Base-by-base conservation (phyloP, 2,888 invertebrate genomes). In the Nesidiocoris tenuis region DNA sequence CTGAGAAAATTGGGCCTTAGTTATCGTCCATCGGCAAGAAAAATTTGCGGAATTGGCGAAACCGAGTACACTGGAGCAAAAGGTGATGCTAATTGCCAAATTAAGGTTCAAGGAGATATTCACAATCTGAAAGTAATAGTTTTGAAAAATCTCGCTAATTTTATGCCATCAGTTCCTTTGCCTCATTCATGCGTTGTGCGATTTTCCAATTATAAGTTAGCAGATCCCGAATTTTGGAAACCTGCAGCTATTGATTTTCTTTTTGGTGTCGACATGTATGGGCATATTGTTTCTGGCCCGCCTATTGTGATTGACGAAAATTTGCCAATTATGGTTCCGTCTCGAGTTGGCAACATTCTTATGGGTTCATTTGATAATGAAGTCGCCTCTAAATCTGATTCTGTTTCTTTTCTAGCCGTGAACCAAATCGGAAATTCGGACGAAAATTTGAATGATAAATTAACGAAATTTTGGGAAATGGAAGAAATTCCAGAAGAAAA, bases 401-500 rank as follows among this genome's bases (percentile, higher is more conserved):
- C 74, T 2, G 9, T 21, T 18, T 55, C 65, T 9, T n/a, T 25
- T n/a, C n/a, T n/a, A n/a, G n/a, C n/a, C n/a, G n/a, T n/a, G n/a
- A n/a, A n/a, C n/a, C n/a, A n/a, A n/a, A n/a, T n/a, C n/a, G n/a
- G n/a, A n/a, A n/a, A n/a, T n/a, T n/a, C n/a, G n/a, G n/a, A n/a
- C n/a, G n/a, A 18, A 16, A 18, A 65, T 24, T 17, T 39, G 16
- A 16, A 21, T 25, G 23, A 65, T 3, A 39, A 61, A 18, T 21
- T 61, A 19, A 19, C 18, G 3, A 65, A 55, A 19, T 74, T 74
- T 74, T 74, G 74, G 74, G n/a, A n/a, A n/a, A n/a, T n/a, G n/a
- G n/a, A n/a, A n/a, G n/a, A n/a, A n/a, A n/a, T n/a, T n/a, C n/a
- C n/a, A n/a, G n/a, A n/a, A n/a, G n/a, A n/a, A n/a, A n/a, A n/a